A percentile compares a stretch with the other conserved stretches of the same genome.
Conservation (phyloP, 2,113 vertebrate genomes). For the Cyprinodon brontotheroides region DNA sequence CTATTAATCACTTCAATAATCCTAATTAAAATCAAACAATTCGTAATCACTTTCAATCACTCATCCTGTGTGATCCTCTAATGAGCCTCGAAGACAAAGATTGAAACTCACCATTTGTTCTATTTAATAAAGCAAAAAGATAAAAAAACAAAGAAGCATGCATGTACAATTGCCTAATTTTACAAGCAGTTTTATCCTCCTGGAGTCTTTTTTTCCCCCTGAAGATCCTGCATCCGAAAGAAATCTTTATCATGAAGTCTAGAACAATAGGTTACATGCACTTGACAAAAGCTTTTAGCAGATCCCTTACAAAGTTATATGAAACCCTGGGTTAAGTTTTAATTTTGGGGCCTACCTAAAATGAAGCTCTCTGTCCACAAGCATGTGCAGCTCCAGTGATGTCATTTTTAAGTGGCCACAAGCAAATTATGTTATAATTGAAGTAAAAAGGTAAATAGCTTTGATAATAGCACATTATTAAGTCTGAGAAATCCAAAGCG, state of each 20-base stretch:
- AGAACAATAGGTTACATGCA: slow-evolving; percentile 45
- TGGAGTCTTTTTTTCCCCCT: slow-evolving; percentile 33
- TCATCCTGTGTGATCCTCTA: slow-evolving; percentile 53
- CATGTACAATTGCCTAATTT: not conserved
- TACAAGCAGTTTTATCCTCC: slow-evolving; percentile 47
- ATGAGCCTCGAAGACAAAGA: slow-evolving; percentile 44
- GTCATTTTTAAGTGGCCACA: too few species aligned
- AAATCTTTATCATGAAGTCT: slow-evolving; percentile 53
- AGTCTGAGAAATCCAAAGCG: too few species aligned
- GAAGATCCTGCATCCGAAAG: slow-evolving; percentile 37
- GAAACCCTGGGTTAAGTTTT: too few species aligned
- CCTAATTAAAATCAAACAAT: slow-evolving; percentile 67
- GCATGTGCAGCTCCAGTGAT: too few species aligned
- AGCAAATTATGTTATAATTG: too few species aligned
- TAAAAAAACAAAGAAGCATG: not conserved
- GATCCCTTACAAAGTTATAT: too few species aligned
- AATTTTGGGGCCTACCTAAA: too few species aligned
- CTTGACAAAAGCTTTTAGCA: slow-evolving; percentile 21
- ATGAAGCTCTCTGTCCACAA: not conserved
- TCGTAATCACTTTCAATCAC: slow-evolving; percentile 58
- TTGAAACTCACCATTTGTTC: slow-evolving; percentile 33
- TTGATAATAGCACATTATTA: too few species aligned
- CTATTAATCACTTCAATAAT: slow-evolving; percentile 60
- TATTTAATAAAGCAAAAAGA: not conserved
- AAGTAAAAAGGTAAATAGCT: too few species aligned